Conservation (phyloP, 2,888 invertebrate species). For the Scaptomyza flava region DNA sequence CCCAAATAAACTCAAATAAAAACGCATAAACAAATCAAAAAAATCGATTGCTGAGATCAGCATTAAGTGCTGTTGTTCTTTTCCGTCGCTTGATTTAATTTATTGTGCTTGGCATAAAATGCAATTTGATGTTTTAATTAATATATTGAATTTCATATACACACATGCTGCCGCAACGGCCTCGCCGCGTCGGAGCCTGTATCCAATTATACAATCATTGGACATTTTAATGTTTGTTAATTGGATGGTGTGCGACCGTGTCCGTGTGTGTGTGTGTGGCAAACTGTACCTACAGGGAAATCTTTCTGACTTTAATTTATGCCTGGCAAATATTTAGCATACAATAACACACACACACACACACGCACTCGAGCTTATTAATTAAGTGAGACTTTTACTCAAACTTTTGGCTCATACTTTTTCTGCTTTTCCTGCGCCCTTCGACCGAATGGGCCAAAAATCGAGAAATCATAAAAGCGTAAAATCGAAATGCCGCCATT, state of each 20-base stretch:
- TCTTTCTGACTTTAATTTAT: constrained; percentile 59
- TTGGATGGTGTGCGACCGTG: constrained; percentile 15
- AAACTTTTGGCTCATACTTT: constrained; percentile 13
- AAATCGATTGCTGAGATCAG: constrained; percentile 70
- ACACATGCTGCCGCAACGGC: constrained; percentile 23
- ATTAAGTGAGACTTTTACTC: constrained; percentile 63
- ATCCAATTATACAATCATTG: constrained; percentile 68
- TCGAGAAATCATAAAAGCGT: constrained; percentile 80
- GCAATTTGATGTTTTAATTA: constrained; percentile 76
- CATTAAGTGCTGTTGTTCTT: constrained; percentile 54
- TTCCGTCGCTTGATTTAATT: constrained; percentile 61
- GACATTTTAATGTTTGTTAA: constrained; percentile 47
- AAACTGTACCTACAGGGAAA: constrained; percentile 47
- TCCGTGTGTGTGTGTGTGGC: constrained; percentile 17
- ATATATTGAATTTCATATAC: constrained; percentile 72
- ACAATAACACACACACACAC: constrained; percentile 54
- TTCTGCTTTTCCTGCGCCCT: constrained; percentile 2
- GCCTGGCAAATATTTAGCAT: constrained; percentile 74
- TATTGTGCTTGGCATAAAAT: constrained; percentile 65
- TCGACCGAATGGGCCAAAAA: constrained; percentile 30
- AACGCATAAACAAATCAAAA: constrained; percentile 3
- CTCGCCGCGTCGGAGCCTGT: constrained; percentile 8
- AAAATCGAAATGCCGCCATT: constrained; percentile 78
- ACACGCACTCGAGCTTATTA: constrained; percentile 58
- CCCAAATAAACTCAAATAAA: constrained; percentile 2